These are phyloP conservation scores for Nephrotoma appendiculata DNA, from an alignment of 2,888 invertebrate species.

Conservation along the genomic window DNA sequence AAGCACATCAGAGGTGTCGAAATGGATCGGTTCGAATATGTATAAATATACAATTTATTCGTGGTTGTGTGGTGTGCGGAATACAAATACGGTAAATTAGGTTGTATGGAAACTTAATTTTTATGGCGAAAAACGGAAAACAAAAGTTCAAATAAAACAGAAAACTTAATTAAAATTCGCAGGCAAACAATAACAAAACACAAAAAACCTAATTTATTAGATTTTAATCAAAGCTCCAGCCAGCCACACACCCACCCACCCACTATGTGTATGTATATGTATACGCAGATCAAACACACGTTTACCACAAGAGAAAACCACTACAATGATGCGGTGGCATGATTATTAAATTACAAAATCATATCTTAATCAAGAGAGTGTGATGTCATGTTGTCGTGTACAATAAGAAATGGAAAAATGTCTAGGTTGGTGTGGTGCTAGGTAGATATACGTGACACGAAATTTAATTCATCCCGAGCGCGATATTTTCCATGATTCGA, in stretches of 20 bases:
- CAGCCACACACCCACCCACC: neutral
- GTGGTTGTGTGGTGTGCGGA: neutral
- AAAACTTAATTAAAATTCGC: neutral
- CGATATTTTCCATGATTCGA: neutral
- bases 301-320: neutral
- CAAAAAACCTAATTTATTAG: neutral
- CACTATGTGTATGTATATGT: neutral
- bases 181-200: neutral
- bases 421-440: neutral
- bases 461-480: neutral
- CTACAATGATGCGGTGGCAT: neutral
- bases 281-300: neutral
- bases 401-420: neutral
- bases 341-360: neutral
- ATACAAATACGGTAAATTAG: neutral
- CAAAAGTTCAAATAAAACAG: neutral
- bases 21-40: neutral
- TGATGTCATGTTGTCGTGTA: neutral
- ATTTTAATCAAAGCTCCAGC: neutral
- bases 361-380: neutral
- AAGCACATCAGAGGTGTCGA: neutral
- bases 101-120: neutral
- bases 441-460: neutral
- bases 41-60: neutral
- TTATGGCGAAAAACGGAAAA: neutral